These are phyloP conservation scores for Oenanthe melanoleuca DNA, from an alignment of 2,113 vertebrate genomes.

Conservation along the genomic window DNA sequence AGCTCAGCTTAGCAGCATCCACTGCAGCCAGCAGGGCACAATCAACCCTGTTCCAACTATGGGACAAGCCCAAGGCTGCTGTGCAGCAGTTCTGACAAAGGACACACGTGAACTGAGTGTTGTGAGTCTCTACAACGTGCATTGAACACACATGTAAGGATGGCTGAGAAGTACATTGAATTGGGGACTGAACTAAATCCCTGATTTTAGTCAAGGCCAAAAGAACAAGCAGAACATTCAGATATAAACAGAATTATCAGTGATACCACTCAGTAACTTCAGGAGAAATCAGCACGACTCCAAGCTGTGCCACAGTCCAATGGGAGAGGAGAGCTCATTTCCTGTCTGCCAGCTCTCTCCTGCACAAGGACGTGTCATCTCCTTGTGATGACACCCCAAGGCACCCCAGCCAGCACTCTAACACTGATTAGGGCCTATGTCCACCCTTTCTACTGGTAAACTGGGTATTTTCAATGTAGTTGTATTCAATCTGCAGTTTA, in stretches of 20 bases:
- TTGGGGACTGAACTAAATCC: neutral
- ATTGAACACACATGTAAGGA: neutral
- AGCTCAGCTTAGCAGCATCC: neutral
- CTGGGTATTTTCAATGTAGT: neutral
- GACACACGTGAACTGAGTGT: neutral
- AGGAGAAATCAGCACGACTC: neutral
- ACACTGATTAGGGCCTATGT: neutral
- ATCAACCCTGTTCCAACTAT: neutral
- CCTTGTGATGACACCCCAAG: neutral
- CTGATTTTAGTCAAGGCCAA: neutral
- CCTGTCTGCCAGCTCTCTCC: neutral
- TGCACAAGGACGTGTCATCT: neutral
- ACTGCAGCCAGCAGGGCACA: neutral
- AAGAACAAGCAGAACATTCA: neutral
- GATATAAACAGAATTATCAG: neutral
- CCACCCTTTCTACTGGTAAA: neutral
- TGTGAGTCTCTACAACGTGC: neutral
- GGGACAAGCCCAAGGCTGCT: neutral
- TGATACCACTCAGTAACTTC: neutral
- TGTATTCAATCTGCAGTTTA: neutral
- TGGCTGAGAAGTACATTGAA: neutral
- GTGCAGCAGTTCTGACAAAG: neutral
- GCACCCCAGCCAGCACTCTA: neutral
- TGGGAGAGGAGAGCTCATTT: accelerated
- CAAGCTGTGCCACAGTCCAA: neutral